phyloP scores from a whole-genome alignment of 2,113 vertebrate genomes.

The Gavialis gangeticus region DNA sequence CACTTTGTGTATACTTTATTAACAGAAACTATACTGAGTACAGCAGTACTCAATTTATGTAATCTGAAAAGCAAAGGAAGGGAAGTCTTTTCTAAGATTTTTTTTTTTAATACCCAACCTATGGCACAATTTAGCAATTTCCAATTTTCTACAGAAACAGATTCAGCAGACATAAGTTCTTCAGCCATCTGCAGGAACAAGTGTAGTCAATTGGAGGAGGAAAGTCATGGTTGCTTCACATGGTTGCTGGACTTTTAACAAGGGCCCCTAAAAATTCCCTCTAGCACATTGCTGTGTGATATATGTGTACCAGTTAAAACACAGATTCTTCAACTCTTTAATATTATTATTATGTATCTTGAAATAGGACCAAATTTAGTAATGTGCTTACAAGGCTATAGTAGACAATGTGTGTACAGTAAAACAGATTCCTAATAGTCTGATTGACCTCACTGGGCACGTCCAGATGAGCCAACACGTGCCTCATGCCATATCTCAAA shows the following conservation, averaged over 20 bases:
- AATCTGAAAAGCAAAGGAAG: accelerated
- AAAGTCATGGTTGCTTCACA: neutral
- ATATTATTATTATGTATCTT: neutral
- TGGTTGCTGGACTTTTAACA: neutral
- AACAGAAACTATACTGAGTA: neutral
- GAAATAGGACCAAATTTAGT: neutral
- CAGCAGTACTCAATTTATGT: neutral
- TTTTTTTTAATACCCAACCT: neutral
- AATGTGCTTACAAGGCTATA: neutral
- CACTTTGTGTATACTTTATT: neutral
- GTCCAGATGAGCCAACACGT: too few relatives aligned
- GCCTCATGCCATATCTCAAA: too few relatives aligned
- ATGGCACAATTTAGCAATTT: neutral
- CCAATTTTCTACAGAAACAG: neutral
- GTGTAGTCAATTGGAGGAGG: too few relatives aligned
- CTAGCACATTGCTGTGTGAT: accelerated
- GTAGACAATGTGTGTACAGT: too few relatives aligned
- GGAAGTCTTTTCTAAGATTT: neutral
- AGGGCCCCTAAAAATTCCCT: neutral
- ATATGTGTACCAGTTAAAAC: neutral
- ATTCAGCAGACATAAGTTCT: neutral
- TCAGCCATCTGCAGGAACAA: neutral
- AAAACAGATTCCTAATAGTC: too few relatives aligned
- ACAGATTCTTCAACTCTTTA: neutral
- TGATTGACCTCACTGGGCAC: too few relatives aligned